These are phyloP conservation scores for Linepithema humile DNA, from an alignment of 1,140 invertebrate species.

Conservation along the genomic window DNA sequence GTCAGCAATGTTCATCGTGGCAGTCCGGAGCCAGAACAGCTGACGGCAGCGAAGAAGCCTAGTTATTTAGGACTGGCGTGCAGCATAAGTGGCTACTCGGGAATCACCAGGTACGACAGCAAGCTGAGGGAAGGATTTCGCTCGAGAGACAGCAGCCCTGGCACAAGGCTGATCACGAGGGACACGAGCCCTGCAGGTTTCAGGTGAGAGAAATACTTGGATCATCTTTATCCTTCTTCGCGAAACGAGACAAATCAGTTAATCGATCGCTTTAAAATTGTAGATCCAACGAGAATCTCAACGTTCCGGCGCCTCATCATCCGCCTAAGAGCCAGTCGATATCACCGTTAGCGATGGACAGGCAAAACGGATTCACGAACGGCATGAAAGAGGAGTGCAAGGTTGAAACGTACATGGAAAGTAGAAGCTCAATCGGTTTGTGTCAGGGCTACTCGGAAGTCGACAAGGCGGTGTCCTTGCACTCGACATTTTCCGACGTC, in stretches of 20 bases:
- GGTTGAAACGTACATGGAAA: constrained; percentile 77
- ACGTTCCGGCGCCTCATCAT: constrained; percentile 72
- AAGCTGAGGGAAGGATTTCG: constrained; percentile 89
- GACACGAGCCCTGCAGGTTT: constrained; percentile 86
- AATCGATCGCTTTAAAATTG: no score
- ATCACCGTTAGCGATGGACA: constrained; percentile 83
- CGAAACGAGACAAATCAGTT: no score
- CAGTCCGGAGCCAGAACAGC: constrained; percentile 75
- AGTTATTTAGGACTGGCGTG: constrained; percentile 95
- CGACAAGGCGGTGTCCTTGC: constrained; percentile 75
- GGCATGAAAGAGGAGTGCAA: constrained; percentile 79
- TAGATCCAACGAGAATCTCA: constrained; percentile 81
- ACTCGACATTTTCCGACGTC: constrained; percentile 72
- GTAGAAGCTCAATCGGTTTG: constrained; percentile 67
- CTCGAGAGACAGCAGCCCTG: constrained; percentile 88
- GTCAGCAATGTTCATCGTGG: constrained; percentile 79
- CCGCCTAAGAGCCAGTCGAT: constrained; percentile 82
- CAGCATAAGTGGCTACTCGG: constrained; percentile 95
- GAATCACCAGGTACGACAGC: constrained; percentile 92
- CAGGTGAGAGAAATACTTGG: constrained; percentile 82
- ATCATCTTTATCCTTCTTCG: no score
- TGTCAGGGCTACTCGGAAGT: constrained; percentile 79
- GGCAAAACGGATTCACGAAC: constrained; percentile 81
- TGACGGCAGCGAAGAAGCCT: constrained; percentile 85
- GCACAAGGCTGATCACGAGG: constrained; percentile 84